Conservation (phyloP, 2,113 vertebrate genomes). For the Puntigrus tetrazona region DNA sequence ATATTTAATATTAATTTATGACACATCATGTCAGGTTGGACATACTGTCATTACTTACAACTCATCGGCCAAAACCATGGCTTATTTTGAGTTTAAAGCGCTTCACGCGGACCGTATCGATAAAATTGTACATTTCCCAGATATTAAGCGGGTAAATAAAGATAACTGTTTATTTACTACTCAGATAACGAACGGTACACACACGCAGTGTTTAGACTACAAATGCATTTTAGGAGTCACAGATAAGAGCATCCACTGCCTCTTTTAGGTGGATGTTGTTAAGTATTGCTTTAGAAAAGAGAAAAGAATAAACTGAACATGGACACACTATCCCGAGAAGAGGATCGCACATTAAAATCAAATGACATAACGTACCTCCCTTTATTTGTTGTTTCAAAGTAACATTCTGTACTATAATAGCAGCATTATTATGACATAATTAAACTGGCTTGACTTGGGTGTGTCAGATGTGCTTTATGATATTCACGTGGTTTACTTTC, state of each 20-base stretch:
- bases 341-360: background rate
- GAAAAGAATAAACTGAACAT: background rate
- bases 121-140: background rate
- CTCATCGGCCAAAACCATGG: background rate
- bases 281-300: background rate
- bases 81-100: background rate
- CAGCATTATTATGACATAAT: background rate
- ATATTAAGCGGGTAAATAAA: background rate
- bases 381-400: background rate
- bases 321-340: background rate
- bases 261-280: background rate
- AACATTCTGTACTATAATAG: background rate
- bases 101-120: background rate
- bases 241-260: background rate
- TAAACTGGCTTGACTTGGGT: background rate
- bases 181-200: background rate
- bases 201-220: conserved; percentile 24
- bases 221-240: background rate
- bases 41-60: no score
- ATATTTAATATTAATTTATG: no score
- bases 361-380: background rate
- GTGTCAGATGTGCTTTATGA: background rate
- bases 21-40: no score
- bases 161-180: background rate
- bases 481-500: background rate